Evolutionary conservation across 2,113 vertebrate genomes (phyloP), one percentile per base, ranked within the genome.

Genomic region (Onychostoma macrolepis): DNA sequence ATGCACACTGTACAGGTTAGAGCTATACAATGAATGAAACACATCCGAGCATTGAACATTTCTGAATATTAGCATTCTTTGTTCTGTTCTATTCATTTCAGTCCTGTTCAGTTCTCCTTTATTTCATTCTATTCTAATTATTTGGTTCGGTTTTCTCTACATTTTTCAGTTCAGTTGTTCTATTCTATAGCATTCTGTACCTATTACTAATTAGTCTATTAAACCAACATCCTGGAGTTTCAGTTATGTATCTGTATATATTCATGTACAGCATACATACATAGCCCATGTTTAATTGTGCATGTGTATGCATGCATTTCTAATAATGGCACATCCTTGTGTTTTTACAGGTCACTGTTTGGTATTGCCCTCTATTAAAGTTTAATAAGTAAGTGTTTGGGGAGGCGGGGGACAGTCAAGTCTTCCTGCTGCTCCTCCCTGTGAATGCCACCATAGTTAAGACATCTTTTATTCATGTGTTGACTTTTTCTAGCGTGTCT

Each of bases 391-490:
- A 80, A 80, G 79, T 63, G 36, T 63, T 43, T 21, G 36, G 58
- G 33, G 21, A 58, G 6, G 12, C 3, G 6, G 33, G 30, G 50
- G 76, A 56, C 76, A 56, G 48, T 56, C 28, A 26, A 76, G 72
- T 48, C 74, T 76, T 76, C 41, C 74, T 17, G 41, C 56, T 80
- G 56, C 56, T 43, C 61, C 21, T 65, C 41, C 45, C 63, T 69
- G 61, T 83, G 80, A 83, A 83, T 83, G 80, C 10, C 80, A 69
- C 5, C 80, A 45, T 61, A 6, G 58, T 65, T 63, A n/a, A 65
- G 24, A 7, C 79, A 81, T 83, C 61, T 45, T 83, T 83, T 67
- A 83, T 83, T 83, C 58, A 83, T 83, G 80, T 24, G 13, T 67
- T 82, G 80, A 69, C 80, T 69, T 82, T 65, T 67, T 28, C 61